These are phyloP conservation scores for Megathymus violae DNA, from an alignment of 1,140 invertebrate species.

Conservation along the genomic window DNA sequence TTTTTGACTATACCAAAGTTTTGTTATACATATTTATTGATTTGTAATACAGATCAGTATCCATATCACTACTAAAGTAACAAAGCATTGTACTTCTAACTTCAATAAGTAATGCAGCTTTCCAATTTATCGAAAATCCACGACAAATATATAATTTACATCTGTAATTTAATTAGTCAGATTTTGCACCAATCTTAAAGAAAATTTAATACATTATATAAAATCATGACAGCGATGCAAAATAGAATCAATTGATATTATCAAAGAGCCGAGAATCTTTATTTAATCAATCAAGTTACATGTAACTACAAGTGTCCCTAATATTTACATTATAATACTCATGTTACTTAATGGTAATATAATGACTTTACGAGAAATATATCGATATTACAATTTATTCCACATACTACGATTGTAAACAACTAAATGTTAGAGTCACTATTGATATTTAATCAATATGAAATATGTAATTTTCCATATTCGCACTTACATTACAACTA, in stretches of 20 bases:
- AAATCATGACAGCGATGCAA: no score
- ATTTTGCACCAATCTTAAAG: no score
- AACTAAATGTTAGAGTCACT: constrained; percentile 11
- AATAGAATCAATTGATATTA: neutral
- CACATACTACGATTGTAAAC: constrained; percentile 7
- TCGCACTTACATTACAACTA: no score
- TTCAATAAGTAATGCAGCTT: no score
- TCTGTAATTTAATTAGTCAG: no score
- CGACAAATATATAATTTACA: no score
- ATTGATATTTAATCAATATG: neutral
- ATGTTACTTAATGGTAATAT: constrained; percentile 38
- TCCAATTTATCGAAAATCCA: no score
- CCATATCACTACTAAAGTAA: no score
- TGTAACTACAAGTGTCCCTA: constrained; percentile 3
- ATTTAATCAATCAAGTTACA: constrained; percentile 7
- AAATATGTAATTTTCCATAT: neutral
- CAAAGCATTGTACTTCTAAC: no score
- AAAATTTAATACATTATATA: no score
- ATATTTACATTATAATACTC: constrained; percentile 36
- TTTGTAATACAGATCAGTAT: no score
- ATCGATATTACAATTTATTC: constrained; percentile 31
- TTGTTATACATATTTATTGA: no score
- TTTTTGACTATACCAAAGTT: neutral
- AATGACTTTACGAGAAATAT: constrained; percentile 27
- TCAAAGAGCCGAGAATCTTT: neutral